Conservation (phyloP, 1,140 invertebrate species). For the Drosophila kikkawai region DNA sequence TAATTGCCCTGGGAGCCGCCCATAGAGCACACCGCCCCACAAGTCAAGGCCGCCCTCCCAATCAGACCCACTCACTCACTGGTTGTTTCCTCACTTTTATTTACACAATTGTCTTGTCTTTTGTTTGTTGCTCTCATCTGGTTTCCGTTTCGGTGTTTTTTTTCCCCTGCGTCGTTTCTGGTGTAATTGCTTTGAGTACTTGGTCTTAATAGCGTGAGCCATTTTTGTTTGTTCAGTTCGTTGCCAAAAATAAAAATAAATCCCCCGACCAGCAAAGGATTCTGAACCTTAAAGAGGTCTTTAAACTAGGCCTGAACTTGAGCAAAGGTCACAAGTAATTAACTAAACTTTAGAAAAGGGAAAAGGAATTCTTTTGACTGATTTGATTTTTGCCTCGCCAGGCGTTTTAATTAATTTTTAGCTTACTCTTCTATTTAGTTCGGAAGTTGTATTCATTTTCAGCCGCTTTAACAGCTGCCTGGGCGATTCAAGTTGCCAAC, state of each 20-base stretch:
- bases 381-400: slow-evolving; percentile 5
- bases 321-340: neutral
- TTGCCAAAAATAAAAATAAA: slow-evolving; percentile 25
- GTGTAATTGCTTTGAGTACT: slow-evolving; percentile 45
- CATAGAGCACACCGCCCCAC: slow-evolving; percentile 5
- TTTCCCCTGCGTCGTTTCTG: slow-evolving; percentile 1
- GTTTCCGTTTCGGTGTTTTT: slow-evolving; percentile 12
- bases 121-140: slow-evolving; percentile 18
- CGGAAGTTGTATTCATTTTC: slow-evolving; percentile 40
- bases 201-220: slow-evolving; percentile 21
- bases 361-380: neutral
- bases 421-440: slow-evolving; percentile 10
- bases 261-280: slow-evolving; percentile 12
- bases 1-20: slow-evolving; percentile 50
- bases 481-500: slow-evolving; percentile 41
- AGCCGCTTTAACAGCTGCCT: slow-evolving; percentile 6
- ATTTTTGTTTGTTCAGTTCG: slow-evolving; percentile 21
- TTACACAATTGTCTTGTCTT: slow-evolving; percentile 52
- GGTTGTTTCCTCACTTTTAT: slow-evolving; percentile 54
- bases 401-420: slow-evolving; percentile 3
- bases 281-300: slow-evolving; percentile 29
- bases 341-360: neutral
- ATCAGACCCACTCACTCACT: slow-evolving; percentile 37
- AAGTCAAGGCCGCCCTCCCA: slow-evolving; percentile 14
- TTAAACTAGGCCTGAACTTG: slow-evolving; percentile 10